Percentiles rank a stretch among this genome's conserved stretches.
Conservation (phyloP, 2,888 invertebrate species). For the Ametastegia equiseti region DNA sequence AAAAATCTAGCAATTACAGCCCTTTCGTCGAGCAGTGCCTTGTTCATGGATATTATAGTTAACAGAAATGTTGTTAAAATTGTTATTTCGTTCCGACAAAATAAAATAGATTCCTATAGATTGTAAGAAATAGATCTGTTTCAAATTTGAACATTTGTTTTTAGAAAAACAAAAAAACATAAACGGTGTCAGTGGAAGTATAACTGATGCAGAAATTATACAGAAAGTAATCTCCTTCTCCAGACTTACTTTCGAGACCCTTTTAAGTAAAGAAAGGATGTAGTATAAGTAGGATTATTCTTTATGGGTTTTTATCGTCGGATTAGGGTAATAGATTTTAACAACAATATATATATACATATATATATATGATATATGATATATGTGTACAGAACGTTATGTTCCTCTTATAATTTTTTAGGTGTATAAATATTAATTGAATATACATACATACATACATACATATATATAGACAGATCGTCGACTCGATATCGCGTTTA, state of each 20-base stretch:
- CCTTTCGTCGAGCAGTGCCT: constrained; percentile 72
- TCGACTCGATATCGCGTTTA: constrained; percentile 37
- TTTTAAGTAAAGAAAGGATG: neutral
- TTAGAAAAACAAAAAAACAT: neutral
- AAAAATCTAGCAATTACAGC: constrained; percentile 55
- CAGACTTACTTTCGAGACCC: neutral
- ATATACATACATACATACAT: no score
- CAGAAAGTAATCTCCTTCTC: no score
- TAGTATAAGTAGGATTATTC: neutral
- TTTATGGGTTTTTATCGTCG: constrained; percentile 46
- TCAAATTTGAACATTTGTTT: no score
- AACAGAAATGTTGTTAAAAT: constrained; percentile 50
- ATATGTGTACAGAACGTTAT: constrained; percentile 57
- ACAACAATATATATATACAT: constrained; percentile 50
- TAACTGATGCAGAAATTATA: no score
- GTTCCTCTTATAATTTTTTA: constrained; percentile 63
- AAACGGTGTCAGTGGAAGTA: no score
- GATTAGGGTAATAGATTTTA: constrained; percentile 65
- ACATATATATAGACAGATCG: constrained; percentile 50
- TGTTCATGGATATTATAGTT: constrained; percentile 71
- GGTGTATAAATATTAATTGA: constrained; percentile 51
- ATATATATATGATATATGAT: no score
- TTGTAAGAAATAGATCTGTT: no score
- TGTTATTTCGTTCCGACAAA: constrained; percentile 30
- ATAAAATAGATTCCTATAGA: no score